phyloP scores from a whole-genome alignment of 2,113 vertebrate species.

The Ammodytes dubius region DNA sequence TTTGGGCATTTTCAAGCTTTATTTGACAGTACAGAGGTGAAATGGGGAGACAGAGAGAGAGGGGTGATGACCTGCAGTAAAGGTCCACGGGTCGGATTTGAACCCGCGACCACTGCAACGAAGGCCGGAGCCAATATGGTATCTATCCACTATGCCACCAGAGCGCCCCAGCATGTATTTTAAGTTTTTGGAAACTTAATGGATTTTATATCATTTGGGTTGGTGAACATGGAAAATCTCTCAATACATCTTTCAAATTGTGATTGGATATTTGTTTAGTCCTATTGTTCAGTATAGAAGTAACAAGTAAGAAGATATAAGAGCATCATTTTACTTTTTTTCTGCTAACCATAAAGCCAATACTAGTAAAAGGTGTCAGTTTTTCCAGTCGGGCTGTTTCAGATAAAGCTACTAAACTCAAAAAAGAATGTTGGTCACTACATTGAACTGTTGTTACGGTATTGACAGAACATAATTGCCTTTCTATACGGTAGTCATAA shows the following conservation, averaged over 20 bases:
- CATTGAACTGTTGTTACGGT: constrained; percentile 30
- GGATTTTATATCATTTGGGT: constrained; percentile 7
- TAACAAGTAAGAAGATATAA: background rate
- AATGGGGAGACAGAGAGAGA: too few relatives aligned
- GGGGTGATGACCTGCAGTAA: too few relatives aligned
- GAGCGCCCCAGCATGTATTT: background rate
- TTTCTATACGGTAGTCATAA: constrained; percentile 55
- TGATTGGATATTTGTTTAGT: background rate
- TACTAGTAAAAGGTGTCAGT: background rate
- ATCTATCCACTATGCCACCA: too few relatives aligned
- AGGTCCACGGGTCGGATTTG: too few relatives aligned
- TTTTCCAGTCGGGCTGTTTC: background rate
- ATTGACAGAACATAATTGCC: constrained; percentile 52
- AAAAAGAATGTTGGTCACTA: constrained; percentile 1
- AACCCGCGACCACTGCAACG: too few relatives aligned
- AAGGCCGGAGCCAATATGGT: too few relatives aligned
- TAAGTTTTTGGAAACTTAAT: background rate
- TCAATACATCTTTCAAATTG: too few relatives aligned
- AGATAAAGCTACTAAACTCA: constrained; percentile 14
- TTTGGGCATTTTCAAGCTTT: too few relatives aligned
- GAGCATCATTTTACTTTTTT: background rate
- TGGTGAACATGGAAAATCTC: background rate
- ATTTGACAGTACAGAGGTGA: too few relatives aligned
- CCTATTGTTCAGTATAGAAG: too few relatives aligned
- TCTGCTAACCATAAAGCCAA: background rate